Base-by-base conservation (phyloP, 2,888 invertebrate species). In the Lottia gigantea region DNA sequence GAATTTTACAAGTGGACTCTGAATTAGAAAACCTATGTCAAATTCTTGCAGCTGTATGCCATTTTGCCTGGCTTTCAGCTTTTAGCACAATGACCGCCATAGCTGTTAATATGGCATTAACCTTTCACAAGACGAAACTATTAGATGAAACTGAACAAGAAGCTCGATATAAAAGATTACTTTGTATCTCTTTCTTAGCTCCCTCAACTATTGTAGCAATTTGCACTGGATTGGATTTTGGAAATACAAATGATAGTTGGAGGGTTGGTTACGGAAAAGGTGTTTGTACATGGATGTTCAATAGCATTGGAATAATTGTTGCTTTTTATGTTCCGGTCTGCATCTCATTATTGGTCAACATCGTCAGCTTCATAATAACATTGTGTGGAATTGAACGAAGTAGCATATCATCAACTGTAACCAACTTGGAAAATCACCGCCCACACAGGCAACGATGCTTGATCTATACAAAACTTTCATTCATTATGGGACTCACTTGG, bases 31-130 rank as follows among this genome's bases (percentile, higher is more conserved):
- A 40, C 2, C 2, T 40, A 8, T 76, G 75, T 65, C 71, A 71
- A 55, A 46, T 72, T 16, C 16, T 66, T 11, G 76, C 69, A 3
- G 65, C 49, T 12, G 2, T 71, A 14, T 49, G 64, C 31, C 76
- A 76, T 46, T 45, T 73, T 25, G 62, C 72, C 11, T 70, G 71
- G 62, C 66, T 76, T 11, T 62, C 73, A 1, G 65, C 70, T 14
- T 76, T 74, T 46, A 69, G 67, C 0, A 74, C 74, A 73, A 74
- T 74, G 74, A 68, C 73, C 2, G 73, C 73, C 19, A 71, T 76
- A 16, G 70, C 76, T 26, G 64, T 71, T 8, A 70, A 74, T 61
- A 76, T 76, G 74, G 71, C 71, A n/a, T 19, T 62, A 40, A 74
- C 76, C 14, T 76, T 76, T 61, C 63, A n/a, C 49, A 63, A 19